Evolutionary conservation across 30 jellyfish, hydroid and myxozoan genomes (phyloP).

Genomic region (Hydra vulgaris): DNA sequence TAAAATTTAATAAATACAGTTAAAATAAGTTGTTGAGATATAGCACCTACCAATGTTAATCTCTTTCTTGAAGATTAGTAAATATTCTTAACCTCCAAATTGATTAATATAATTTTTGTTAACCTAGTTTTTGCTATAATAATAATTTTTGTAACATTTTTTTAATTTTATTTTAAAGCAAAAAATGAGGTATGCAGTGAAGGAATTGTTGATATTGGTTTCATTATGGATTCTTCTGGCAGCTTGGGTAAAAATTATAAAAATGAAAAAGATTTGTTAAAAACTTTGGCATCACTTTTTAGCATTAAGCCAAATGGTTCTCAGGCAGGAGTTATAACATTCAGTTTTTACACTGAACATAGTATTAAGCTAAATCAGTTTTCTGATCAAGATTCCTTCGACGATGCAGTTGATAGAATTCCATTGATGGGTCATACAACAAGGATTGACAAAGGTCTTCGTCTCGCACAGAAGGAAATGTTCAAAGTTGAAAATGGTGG

Average conservation of each 20-base stretch:
- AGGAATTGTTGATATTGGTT: too few relatives aligned
- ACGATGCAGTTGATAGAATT: slow-evolving; percentile 36
- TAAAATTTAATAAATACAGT: too few relatives aligned
- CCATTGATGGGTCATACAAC: slow-evolving; percentile 52
- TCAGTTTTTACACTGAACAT: slow-evolving; percentile 44
- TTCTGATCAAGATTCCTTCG: slow-evolving; percentile 1
- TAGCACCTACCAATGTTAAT: too few relatives aligned
- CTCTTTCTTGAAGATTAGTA: too few relatives aligned
- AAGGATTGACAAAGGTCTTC: slow-evolving; percentile 45
- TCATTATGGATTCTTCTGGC: slow-evolving; percentile 55
- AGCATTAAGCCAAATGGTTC: slow-evolving; percentile 26
- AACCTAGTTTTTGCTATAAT: too few relatives aligned
- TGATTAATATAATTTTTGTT: too few relatives aligned
- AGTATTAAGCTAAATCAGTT: slow-evolving; percentile 22
- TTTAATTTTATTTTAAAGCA: too few relatives aligned
- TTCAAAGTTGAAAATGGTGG: slow-evolving; percentile 22
- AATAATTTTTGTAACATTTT: too few relatives aligned
- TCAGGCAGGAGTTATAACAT: slow-evolving; percentile 47
- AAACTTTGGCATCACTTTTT: slow-evolving; percentile 25
- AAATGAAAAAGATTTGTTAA: slow-evolving; percentile 50
- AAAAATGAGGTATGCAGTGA: too few relatives aligned
- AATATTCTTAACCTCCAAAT: too few relatives aligned
- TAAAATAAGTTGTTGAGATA: too few relatives aligned
- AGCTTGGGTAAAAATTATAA: slow-evolving; percentile 38
- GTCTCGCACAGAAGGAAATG: slow-evolving; percentile 29